Base-by-base conservation (phyloP, 2,888 invertebrate species). In the Caenorhabditis sulstoni region DNA sequence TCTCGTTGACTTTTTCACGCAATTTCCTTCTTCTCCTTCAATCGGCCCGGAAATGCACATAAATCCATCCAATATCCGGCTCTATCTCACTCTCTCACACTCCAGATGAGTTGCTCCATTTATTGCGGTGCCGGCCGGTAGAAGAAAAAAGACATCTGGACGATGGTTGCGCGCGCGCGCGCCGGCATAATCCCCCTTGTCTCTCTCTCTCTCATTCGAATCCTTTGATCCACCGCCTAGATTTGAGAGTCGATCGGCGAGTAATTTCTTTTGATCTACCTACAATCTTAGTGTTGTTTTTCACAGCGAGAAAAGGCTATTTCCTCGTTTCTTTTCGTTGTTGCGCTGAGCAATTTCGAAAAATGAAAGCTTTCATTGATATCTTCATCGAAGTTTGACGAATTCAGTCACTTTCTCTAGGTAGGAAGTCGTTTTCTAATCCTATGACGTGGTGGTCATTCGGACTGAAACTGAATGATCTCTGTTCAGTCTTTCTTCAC, bases 61-160 rank as follows among this genome's bases (percentile, higher is more conserved):
- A 12, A 50, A 55, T 29, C 55, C 37, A 37, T 39, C 12, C 41
- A 55, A 55, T 37, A 12, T 55, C 55, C 55, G 55, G 37, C 37
- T 16, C n/a, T 55, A n/a, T n/a, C n/a, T n/a, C n/a, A n/a, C n/a
- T n/a, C n/a, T n/a, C n/a, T n/a, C n/a, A n/a, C 23, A 22, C 50
- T 50, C 37, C 18, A 29, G 29, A 29, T 29, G 29, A 29, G 29
- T 29, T 29, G 29, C 29, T 50, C 47, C 14, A 35, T n/a, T 50
- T 3, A 50, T 22, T 50, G 22, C 18, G 9, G 5, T 14, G 3
- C 29, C 7, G 4, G 3, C 7, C 29, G 29, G 29, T 3, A 7
- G 29, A 29, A 29, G 29, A 29, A 7, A 29, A 29, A 29, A 29
- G 7, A 29, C n/a, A 35, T 5, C 52, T 11, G 11, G 7, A n/a